A percentile compares a stretch with the other conserved stretches of the same genome.
Conservation (phyloP, 2,797 vertebrate species). For the Acanthurus lineatus region DNA sequence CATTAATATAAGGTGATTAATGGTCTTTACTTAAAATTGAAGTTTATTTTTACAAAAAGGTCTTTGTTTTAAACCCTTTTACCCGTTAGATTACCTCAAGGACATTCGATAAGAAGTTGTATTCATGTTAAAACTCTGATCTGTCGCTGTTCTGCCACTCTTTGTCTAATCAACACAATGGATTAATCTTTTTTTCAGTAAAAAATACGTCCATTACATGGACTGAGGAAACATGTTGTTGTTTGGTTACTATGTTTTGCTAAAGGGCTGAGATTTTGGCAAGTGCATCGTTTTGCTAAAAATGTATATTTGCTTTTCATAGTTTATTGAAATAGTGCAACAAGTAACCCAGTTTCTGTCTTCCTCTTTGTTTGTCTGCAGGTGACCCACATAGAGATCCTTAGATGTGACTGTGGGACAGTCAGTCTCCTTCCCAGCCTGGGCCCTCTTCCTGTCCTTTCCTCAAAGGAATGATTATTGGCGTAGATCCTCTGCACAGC, state of each 20-base stretch:
- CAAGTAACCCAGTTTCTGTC: constrained; percentile 42
- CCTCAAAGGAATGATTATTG: constrained; percentile 55
- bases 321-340: constrained; percentile 30
- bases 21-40: not conserved
- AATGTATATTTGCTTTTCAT: constrained; percentile 42
- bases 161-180: not conserved
- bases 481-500: constrained; percentile 53
- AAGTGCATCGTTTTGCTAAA: constrained; percentile 18
- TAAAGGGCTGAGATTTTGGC: not conserved
- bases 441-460: constrained; percentile 57
- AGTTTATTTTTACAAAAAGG: not conserved
- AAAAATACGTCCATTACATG: constrained; percentile 13
- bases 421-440: constrained; percentile 57
- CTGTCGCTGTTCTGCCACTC: not conserved
- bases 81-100: not conserved
- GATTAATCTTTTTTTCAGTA: not conserved
- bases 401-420: constrained; percentile 80
- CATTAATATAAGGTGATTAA: constrained; percentile 8
- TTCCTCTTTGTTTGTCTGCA: constrained; percentile 74
- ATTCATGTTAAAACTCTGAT: constrained; percentile 8
- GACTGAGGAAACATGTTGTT: constrained; percentile 37
- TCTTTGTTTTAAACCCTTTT: constrained; percentile 26
- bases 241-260: constrained; percentile 43
- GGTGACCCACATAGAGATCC: constrained; percentile 82
- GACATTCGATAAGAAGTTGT: not conserved